Evolutionary conservation across 2,888 invertebrate genomes (phyloP), one percentile per base, ranked within the genome.

Genomic region (Pollenia griseotomentosa): DNA sequence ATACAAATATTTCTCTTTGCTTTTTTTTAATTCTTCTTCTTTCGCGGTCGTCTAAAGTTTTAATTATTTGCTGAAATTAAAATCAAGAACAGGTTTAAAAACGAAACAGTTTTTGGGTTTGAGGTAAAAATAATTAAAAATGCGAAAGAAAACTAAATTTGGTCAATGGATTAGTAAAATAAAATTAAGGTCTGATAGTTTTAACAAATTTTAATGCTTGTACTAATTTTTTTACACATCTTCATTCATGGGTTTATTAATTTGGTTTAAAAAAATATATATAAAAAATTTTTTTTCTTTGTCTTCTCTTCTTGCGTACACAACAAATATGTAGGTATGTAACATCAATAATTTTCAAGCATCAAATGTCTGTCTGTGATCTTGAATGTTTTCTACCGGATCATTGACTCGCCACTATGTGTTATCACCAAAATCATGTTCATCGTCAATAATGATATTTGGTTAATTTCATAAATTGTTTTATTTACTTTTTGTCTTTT

Each of bases 31-130:
- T 53, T 42, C 6, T 23, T 65, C 44, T 53, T 71, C 5, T 51
- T 10, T 57, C 42, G 7, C 42, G 4, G 2, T 12, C 2, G 71
- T 16, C 44, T 55, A 6, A 2, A 19, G n/a, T 46, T 1, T 33
- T 42, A 59, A 48, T 48, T 63, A 73, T 73, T 57, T 66, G 78
- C 83, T 59, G 66, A 84, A 73, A 73, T 59, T 65, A 71, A 71
- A 14, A 23, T 57, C 42, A 46, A 66, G 73, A 79, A 84, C 83
- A 51, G 78, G 78, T 84, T 84, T 42, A 23, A 51, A 59, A 53
- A 19, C 46, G 0, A 74, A 59, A 51, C 23, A 55, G 14, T n/a
- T 23, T 73, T 63, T 73, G 14, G 42, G 23, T 61, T 83, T 70
- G 70, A 68, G 75, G 44, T 70, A 70, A 75, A 75, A 68, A 75